These are phyloP conservation scores for Austrofundulus limnaeus DNA, from an alignment of 2,113 vertebrate species.

Conservation along the genomic window DNA sequence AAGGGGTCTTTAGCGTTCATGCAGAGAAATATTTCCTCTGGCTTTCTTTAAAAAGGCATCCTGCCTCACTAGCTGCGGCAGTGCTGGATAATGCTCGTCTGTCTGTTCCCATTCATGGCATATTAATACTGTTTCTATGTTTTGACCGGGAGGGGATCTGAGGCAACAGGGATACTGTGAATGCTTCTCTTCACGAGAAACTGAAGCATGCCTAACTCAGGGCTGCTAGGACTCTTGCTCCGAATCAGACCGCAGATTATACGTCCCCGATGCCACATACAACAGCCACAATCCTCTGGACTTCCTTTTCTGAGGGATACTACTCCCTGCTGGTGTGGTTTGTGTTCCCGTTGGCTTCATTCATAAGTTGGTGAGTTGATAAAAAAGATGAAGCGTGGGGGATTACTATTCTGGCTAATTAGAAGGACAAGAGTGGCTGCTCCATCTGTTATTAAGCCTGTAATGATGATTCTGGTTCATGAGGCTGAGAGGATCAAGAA, in stretches of 20 bases:
- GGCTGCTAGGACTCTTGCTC: conserved; percentile 57
- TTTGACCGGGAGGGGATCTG: conserved; percentile 39
- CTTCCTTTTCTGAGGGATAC: conserved; percentile 72
- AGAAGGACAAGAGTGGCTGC: conserved; percentile 52
- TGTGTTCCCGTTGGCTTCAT: conserved; percentile 62
- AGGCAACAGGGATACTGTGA: conserved; percentile 69
- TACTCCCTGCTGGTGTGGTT: conserved; percentile 66
- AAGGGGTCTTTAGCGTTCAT: conserved; percentile 35
- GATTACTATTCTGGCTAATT: conserved; percentile 59
- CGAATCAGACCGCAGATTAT: conserved; percentile 74
- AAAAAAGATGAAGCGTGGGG: conserved; percentile 55
- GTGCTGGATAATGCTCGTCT: conserved; percentile 70
- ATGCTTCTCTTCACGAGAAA: conserved; percentile 74
- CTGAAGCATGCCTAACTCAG: conserved; percentile 53
- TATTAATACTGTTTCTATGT: conserved; percentile 79
- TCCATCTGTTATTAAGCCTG: conserved; percentile 52
- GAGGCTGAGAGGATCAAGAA: conserved; percentile 41
- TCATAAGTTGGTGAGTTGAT: conserved; percentile 65
- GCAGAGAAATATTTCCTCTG: conserved; percentile 42
- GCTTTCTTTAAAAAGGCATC: conserved; percentile 52
- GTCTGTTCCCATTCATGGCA: conserved; percentile 77
- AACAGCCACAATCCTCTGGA: conserved; percentile 73
- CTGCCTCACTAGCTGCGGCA: conserved; percentile 46
- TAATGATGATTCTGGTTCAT: conserved; percentile 56
- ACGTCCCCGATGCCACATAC: conserved; percentile 71